Evolutionary conservation across 2,113 vertebrate species (phyloP).

Genomic region (Otolemur garnettii): DNA sequence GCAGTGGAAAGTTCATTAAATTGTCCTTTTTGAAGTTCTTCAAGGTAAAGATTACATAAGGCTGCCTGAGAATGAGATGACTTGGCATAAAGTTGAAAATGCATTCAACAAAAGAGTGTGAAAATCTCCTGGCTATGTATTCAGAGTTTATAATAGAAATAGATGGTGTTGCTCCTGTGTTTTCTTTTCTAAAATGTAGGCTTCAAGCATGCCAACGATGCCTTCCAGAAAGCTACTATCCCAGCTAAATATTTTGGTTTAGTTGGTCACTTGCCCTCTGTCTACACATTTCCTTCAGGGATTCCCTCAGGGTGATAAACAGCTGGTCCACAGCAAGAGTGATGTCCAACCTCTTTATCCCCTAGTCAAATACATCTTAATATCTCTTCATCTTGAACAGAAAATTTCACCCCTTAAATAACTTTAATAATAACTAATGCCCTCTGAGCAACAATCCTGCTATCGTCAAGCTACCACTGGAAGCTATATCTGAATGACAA

Average conservation of each 20-base stretch:
- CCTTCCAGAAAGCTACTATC: neutral
- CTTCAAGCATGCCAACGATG: neutral
- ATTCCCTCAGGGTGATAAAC: neutral
- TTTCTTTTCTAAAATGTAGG: neutral
- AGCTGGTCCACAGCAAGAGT: neutral
- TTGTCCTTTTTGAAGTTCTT: constrained; percentile 68
- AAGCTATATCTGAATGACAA: neutral
- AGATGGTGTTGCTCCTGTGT: constrained; percentile 11
- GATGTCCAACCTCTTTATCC: neutral
- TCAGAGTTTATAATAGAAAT: constrained; percentile 19
- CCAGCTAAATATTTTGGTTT: neutral
- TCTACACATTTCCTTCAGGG: neutral
- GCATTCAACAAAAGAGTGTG: constrained; percentile 44
- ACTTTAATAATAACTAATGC: neutral
- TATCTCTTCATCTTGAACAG: neutral
- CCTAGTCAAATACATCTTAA: neutral
- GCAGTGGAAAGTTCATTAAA: constrained; percentile 66
- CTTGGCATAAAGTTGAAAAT: constrained; percentile 35
- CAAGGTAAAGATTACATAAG: constrained; percentile 26
- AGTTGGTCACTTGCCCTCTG: neutral
- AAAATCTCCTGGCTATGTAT: constrained; percentile 31
- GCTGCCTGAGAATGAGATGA: constrained; percentile 16
- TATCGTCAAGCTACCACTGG: neutral
- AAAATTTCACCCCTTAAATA: neutral
- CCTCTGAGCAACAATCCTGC: neutral